phyloP scores from a whole-genome alignment of 2,797 vertebrate genomes.

The Amazonetta brasiliensis region DNA sequence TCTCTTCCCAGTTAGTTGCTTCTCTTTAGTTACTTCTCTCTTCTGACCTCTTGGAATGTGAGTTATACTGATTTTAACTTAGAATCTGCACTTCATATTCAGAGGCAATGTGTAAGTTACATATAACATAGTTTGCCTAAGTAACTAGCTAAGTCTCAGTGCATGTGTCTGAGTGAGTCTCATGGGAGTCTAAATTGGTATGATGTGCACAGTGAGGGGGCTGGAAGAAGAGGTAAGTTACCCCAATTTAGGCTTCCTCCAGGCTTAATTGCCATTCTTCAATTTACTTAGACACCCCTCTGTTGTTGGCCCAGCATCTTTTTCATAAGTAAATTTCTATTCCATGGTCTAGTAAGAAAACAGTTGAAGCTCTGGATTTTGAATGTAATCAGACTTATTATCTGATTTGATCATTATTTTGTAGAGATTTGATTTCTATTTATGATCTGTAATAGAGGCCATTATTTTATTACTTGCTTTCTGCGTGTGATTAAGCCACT shows the following conservation, averaged over 20 bases:
- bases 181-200: not conserved
- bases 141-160: not conserved
- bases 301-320: constrained; percentile 55
- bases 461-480: constrained; percentile 79
- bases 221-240: constrained; percentile 20
- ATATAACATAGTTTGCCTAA: not conserved
- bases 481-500: constrained; percentile 77
- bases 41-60: not conserved
- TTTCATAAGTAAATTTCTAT: constrained; percentile 63
- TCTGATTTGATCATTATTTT: constrained; percentile 81
- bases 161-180: not conserved
- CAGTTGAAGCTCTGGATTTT: constrained; percentile 68
- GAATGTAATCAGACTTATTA: constrained; percentile 81
- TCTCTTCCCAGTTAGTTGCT: not conserved
- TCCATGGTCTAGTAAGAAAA: constrained; percentile 74
- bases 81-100: not conserved
- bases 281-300: constrained; percentile 33
- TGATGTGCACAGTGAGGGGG: not conserved
- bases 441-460: constrained; percentile 80
- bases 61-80: not conserved
- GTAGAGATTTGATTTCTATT: constrained; percentile 77
- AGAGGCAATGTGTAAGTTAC: not conserved
- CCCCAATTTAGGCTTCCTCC: constrained; percentile 39
- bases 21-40: not conserved
- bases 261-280: constrained; percentile 48